Conservation (phyloP, 2,888 invertebrate genomes). For the Bellardia bayeri region DNA sequence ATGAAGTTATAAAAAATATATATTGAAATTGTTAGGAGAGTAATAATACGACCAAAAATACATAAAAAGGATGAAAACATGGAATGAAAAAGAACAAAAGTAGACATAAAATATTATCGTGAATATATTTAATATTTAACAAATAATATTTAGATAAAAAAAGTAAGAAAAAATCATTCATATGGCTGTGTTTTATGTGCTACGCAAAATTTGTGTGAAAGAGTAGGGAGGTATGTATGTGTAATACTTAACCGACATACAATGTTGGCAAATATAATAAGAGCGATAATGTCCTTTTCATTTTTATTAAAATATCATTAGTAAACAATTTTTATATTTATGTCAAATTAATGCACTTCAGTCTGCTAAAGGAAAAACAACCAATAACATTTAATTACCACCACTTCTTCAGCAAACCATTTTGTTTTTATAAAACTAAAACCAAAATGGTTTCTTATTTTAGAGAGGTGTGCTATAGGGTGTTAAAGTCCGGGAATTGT, state of each 20-base stretch:
- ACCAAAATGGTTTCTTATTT: no score
- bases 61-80: not conserved
- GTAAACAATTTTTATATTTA: no score
- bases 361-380: no score
- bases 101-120: constrained; percentile 20
- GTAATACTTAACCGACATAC: not conserved
- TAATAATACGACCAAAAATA: not conserved
- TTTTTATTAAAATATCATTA: no score
- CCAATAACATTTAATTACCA: no score
- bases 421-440: no score
- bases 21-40: not conserved
- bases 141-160: constrained; percentile 25
- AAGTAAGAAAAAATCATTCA: not conserved
- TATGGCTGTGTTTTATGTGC: not conserved
- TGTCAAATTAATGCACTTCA: no score
- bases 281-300: no score
- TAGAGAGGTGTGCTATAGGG: no score
- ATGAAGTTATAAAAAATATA: not conserved
- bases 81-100: not conserved
- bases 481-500: no score
- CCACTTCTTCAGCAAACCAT: no score
- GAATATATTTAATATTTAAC: constrained; percentile 28
- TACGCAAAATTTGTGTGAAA: not conserved
- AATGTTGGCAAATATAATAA: no score
- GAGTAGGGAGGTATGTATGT: not conserved